Base-by-base conservation (phyloP, 2,888 invertebrate genomes). In the Mesoligia furuncula region DNA sequence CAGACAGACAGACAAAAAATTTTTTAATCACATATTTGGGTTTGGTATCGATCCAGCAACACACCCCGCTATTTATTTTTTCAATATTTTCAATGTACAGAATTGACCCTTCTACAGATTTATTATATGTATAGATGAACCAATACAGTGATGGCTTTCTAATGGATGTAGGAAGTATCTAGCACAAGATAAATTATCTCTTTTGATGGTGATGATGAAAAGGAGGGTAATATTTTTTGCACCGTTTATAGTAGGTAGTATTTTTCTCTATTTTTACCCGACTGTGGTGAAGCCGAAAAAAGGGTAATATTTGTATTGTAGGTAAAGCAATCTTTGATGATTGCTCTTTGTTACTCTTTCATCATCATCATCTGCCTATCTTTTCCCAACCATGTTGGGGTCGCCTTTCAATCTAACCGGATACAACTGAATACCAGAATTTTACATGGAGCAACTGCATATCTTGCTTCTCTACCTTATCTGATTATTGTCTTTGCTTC, bases 61-160 rank as follows among this genome's bases (percentile, higher is more conserved):
- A n/a, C n/a, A n/a, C n/a, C n/a, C n/a, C n/a, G n/a, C n/a, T n/a
- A n/a, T n/a, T n/a, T n/a, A n/a, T n/a, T n/a, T n/a, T n/a, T n/a
- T n/a, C n/a, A n/a, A n/a, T n/a, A n/a, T n/a, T n/a, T n/a, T n/a
- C n/a, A n/a, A n/a, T n/a, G n/a, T n/a, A n/a, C n/a, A n/a, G n/a
- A n/a, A n/a, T n/a, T n/a, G n/a, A n/a, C n/a, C n/a, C n/a, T n/a
- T n/a, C n/a, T n/a, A n/a, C n/a, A n/a, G n/a, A n/a, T n/a, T n/a
- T n/a, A n/a, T n/a, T n/a, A n/a, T n/a, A n/a, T n/a, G n/a, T n/a
- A n/a, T n/a, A n/a, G n/a, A 75, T 59, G 51, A 31, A n/a, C 48
- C 48, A 62, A 73, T 85, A 36, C 20, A 39, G 48, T 39, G 67
- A 69, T 27, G n/a, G 48, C 5, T 45, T 24, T 57, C 27, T 54